A percentile compares a stretch with the other conserved stretches of the same genome.
These are phyloP conservation scores for Calephelis perditalis DNA, from an alignment of 2,888 invertebrate genomes.

Conservation along the genomic window DNA sequence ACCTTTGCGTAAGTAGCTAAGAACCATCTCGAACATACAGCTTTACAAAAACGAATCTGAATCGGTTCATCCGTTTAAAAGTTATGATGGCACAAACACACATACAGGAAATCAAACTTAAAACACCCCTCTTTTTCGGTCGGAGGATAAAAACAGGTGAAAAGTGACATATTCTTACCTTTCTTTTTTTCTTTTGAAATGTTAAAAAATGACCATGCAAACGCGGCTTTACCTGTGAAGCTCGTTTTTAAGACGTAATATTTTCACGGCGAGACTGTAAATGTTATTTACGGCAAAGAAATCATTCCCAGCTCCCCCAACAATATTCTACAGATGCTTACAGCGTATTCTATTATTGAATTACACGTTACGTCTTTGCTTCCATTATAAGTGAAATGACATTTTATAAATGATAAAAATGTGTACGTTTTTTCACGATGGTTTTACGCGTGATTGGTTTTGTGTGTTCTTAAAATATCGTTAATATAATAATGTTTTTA, in stretches of 20 bases:
- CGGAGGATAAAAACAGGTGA: too few relatives aligned
- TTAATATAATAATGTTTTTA: too few relatives aligned
- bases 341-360: slow-evolving; percentile 37
- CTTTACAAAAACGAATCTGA: too few relatives aligned
- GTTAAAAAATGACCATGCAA: background rate
- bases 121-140: too few relatives aligned
- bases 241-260: slow-evolving; percentile 43
- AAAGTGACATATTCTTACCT: too few relatives aligned
- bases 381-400: slow-evolving; percentile 28
- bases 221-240: slow-evolving; percentile 32
- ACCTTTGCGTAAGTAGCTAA: too few relatives aligned
- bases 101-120: too few relatives aligned
- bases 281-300: slow-evolving; percentile 55
- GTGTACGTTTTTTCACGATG: slow-evolving; percentile 17
- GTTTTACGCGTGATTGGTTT: slow-evolving; percentile 10
- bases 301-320: slow-evolving; percentile 46
- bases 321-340: slow-evolving; percentile 34
- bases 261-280: slow-evolving; percentile 50
- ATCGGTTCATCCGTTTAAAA: too few relatives aligned
- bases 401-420: slow-evolving; percentile 22
- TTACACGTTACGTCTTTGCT: slow-evolving; percentile 24
- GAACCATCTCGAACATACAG: too few relatives aligned
- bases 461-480: background rate
- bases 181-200: too few relatives aligned
- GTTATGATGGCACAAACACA: too few relatives aligned